Conservation (phyloP, 64 coral and sea anemone genomes). For the Acropora yongei region DNA sequence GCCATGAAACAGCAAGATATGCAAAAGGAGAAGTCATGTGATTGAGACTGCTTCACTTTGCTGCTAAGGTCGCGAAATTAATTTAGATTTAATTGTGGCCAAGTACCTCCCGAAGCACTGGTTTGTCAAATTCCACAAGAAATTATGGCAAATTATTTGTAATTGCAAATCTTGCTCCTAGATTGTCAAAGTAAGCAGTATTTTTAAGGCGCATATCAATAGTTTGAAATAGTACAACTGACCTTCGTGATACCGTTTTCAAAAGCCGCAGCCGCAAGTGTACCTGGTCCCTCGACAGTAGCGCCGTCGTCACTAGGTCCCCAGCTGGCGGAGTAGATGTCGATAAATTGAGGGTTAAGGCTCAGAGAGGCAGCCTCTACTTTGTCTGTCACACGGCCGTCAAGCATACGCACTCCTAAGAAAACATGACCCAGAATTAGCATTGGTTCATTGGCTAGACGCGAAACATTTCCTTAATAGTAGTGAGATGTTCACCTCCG, state of each 20-base stretch:
- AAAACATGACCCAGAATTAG: background rate
- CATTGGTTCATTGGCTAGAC: too few species aligned
- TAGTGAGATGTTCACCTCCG: slow-evolving; percentile 68
- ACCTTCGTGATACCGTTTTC: slow-evolving; percentile 98
- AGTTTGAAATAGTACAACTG: background rate
- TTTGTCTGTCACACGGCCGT: slow-evolving; percentile 98
- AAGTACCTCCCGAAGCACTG: too few species aligned
- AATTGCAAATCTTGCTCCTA: background rate
- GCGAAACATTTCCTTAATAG: background rate
- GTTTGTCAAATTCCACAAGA: too few species aligned
- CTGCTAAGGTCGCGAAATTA: too few species aligned
- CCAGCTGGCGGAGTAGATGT: slow-evolving; percentile 97
- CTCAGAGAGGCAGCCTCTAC: slow-evolving; percentile 97
- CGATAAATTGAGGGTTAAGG: slow-evolving; percentile 99
- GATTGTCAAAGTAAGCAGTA: background rate
- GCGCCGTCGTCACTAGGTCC: slow-evolving; percentile 98
- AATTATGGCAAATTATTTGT: background rate
- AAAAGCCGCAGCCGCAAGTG: slow-evolving; percentile 93
- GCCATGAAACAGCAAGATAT: too few species aligned
- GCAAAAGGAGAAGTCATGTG: too few species aligned
- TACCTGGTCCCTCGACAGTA: slow-evolving; percentile 96
- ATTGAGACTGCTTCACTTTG: too few species aligned
- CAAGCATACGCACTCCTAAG: slow-evolving; percentile 97
- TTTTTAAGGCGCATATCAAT: background rate
- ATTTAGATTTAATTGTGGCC: too few species aligned